A percentile compares a stretch with the other conserved stretches of the same genome.
These are phyloP conservation scores for Nemapogon koenigi DNA, from an alignment of 2,888 invertebrate species.

Conservation along the genomic window DNA sequence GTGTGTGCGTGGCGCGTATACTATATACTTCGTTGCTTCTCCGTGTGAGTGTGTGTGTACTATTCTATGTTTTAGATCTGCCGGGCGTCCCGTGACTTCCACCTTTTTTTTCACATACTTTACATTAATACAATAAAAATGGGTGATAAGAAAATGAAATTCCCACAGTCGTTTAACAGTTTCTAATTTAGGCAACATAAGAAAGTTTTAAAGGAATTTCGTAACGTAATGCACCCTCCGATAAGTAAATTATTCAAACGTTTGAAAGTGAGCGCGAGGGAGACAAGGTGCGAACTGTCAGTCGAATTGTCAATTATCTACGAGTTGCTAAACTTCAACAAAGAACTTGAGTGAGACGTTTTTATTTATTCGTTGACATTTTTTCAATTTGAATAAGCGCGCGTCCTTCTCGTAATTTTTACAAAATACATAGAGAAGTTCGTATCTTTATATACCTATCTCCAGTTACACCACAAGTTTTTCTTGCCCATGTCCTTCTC, in stretches of 20 bases:
- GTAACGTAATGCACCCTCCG: slow-evolving; percentile 5
- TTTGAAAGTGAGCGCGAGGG: not conserved
- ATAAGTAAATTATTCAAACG: slow-evolving; percentile 37
- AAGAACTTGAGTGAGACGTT: slow-evolving; percentile 16
- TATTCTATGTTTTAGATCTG: not conserved
- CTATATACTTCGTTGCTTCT: no score
- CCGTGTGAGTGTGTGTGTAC: not conserved
- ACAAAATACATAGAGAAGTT: no score
- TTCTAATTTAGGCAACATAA: not conserved
- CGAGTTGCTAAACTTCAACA: slow-evolving; percentile 1
- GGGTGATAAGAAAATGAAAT: no score
- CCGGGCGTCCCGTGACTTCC: slow-evolving; percentile 5
- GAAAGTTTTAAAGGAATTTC: not conserved
- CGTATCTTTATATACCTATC: no score
- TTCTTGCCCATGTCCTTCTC: no score
- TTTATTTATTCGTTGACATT: slow-evolving; percentile 26
- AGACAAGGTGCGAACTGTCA: slow-evolving; percentile 30
- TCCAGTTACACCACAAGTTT: no score
- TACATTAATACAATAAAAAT: slow-evolving; percentile 13
- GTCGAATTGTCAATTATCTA: slow-evolving; percentile 41
- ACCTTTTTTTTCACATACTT: slow-evolving; percentile 36
- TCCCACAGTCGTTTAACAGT: not conserved
- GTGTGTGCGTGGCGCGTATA: no score
- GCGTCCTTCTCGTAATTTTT: no score
- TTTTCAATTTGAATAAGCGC: no score